Evolutionary conservation across 2,888 invertebrate species (phyloP).

Genomic region (Sinodicranocentrus sp.): DNA sequence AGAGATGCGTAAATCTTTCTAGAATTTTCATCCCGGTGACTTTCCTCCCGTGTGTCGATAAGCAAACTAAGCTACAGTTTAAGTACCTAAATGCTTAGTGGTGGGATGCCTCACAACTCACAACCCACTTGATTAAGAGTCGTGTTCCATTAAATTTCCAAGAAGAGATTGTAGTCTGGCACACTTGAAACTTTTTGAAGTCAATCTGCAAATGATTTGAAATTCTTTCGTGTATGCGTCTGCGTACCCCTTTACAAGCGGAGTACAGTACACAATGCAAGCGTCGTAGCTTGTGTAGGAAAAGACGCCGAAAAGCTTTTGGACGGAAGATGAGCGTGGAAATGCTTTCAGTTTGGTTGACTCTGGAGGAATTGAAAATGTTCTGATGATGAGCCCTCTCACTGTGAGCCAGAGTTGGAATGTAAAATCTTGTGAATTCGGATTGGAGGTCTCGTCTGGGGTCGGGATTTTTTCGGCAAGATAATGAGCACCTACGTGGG

Average conservation of each 20-base stretch:
- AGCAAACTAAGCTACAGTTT: neutral
- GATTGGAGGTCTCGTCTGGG: slow-evolving; percentile 70
- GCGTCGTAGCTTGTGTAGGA: neutral
- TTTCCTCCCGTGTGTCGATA: neutral
- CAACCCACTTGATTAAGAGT: slow-evolving; percentile 51
- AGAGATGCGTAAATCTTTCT: slow-evolving; percentile 20
- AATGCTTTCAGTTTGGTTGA: slow-evolving; percentile 9
- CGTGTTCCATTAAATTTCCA: slow-evolving; percentile 56
- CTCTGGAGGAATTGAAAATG: slow-evolving; percentile 26
- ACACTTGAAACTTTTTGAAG: slow-evolving; percentile 34
- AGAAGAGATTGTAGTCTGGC: neutral
- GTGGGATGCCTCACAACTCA: slow-evolving; percentile 31
- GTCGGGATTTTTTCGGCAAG: slow-evolving; percentile 69
- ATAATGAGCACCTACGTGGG: slow-evolving; percentile 69
- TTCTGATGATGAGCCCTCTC: slow-evolving; percentile 52
- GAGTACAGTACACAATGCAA: neutral
- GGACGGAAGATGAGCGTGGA: slow-evolving; percentile 26
- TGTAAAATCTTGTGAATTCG: slow-evolving; percentile 69
- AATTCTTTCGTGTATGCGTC: slow-evolving; percentile 39
- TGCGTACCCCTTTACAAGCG: neutral
- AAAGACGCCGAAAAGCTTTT: slow-evolving; percentile 4
- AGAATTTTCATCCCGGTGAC: neutral
- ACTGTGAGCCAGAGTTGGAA: slow-evolving; percentile 61
- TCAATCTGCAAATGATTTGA: slow-evolving; percentile 69
- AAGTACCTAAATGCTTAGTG: neutral